Conservation (phyloP, 2,888 invertebrate genomes). For the Erebia aethiops region DNA sequence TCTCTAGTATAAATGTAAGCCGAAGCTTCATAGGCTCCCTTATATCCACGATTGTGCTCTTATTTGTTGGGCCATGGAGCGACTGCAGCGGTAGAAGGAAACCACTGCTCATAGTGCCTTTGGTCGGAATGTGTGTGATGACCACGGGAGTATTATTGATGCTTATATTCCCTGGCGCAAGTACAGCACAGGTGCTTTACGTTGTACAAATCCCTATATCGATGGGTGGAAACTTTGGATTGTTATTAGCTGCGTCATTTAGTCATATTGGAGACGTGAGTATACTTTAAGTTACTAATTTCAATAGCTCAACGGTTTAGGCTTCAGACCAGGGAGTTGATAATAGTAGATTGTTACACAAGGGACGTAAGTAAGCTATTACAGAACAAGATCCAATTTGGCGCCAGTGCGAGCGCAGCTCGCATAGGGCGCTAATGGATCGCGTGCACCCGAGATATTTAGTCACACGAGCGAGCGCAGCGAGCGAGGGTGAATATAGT, state of each 20-base stretch:
- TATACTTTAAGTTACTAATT: conserved; percentile 35
- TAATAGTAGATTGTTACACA: too few species aligned
- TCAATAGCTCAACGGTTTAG: neutral
- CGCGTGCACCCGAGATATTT: too few species aligned
- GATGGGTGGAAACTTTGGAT: conserved; percentile 86
- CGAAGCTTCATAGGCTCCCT: conserved; percentile 76
- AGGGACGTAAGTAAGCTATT: too few species aligned
- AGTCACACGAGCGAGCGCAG: too few species aligned
- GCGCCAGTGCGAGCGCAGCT: too few species aligned
- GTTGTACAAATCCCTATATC: conserved; percentile 85
- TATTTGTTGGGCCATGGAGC: conserved; percentile 85
- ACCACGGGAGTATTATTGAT: conserved; percentile 72
- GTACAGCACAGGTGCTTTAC: conserved; percentile 70
- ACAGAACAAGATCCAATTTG: too few species aligned
- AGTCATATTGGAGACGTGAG: conserved; percentile 91
- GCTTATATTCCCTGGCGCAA: conserved; percentile 70
- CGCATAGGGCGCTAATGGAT: too few species aligned
- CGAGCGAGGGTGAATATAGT: too few species aligned
- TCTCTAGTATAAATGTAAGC: conserved; percentile 87
- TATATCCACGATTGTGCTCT: conserved; percentile 83
- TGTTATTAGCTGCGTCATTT: conserved; percentile 89
- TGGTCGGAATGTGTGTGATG: conserved; percentile 80
- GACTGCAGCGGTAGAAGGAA: conserved; percentile 83
- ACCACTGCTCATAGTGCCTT: conserved; percentile 80
- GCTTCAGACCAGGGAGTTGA: too few species aligned